Base-by-base conservation (phyloP, 1,140 invertebrate genomes). In the Drosophila saltans region DNA sequence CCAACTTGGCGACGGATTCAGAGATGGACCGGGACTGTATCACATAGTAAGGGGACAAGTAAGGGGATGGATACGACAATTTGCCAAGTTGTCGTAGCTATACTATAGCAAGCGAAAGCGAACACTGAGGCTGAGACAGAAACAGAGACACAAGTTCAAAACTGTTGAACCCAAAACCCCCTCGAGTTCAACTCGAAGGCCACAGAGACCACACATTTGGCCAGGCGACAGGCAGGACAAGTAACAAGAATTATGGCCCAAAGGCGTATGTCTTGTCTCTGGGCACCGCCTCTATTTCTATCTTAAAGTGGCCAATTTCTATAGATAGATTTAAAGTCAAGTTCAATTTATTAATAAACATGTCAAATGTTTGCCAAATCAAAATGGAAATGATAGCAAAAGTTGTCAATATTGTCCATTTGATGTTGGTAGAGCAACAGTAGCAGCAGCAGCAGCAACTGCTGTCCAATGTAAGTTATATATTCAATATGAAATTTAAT, bases 401-500 rank as follows among this genome's bases (percentile, higher is more conserved):
- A 52, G 21, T 52, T 24, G 33, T 39, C 33, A 39, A 59, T 57
- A 45, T 69, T 40, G 69, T 61, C 45, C 41, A 60, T 39, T 66
- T 76, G 59, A 70, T 67, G 64, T 36, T 56, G 52, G 33, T 30
- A 30, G 28, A 30, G 4, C 16, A 16, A 16, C 16, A 16, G 16
- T 16, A 16, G 16, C 16, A 16, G 16, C 16, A 16, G 16, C 16
- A 16, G 16, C 33, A 56, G 57, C 64, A 63, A 39, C 36, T 62
- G 64, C 66, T 65, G 64, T 24, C 58, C 11, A 52, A 52, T 26
- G 39, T 52, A 60, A 36, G 45, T 60, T 72, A 75, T 86, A 69
- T 69, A 77, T 76, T 64, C 66, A 69, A 82, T 73, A 83, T 77
- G 80, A 86, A 88, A 86, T 88, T 83, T 86, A 86, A 86, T 86